Base-by-base conservation (phyloP, 2,113 vertebrate species). In the Otolemur garnettii region DNA sequence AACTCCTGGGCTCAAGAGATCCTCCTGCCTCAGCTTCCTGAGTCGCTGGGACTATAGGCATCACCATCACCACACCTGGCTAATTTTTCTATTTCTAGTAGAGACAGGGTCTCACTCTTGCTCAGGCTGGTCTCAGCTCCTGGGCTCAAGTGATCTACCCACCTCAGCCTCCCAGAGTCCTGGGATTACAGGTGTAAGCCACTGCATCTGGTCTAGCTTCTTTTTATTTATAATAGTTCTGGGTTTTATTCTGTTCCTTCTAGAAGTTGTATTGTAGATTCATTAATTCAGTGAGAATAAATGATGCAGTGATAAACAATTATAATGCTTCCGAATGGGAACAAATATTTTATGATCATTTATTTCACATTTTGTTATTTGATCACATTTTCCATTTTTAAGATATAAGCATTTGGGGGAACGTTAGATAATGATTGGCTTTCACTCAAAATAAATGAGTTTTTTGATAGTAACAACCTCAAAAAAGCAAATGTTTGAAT, bases 301-400 rank as follows among this genome's bases (percentile, higher is more conserved):
- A 78, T 72, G 28, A 86, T 90, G 10, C 55, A 18, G 2, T 69
- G 50, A 11, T 17, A 75, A 68, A 4, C 18, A 33, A 81, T 57
- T 26, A 35, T 19, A 38, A n/a, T 74, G 42, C 15, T 89, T 89
- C 26, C 91, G 53, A 77, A 59, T 64, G 57, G 19, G 9, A 45
- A 7, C 72, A 50, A 9, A 72, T 0, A 35, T 62, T 64, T 77
- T 77, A 45, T 91, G n/a, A 35, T 87, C 55, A 53, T 90, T 62
- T 35, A 33, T 62, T 53, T 92, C 66, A 90, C 30, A 24, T 95
- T 78, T 88, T 72, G 75, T 50, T 85, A 35, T 74, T 91, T 68
- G 38, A n/a, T 74, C 91, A 83, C 24, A 17, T 77, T 94, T 81
- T 60, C 15, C 80, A 4, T 57, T 72, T 79, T 12, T 53, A 80